Evolutionary conservation across 2,113 vertebrate genomes (phyloP).

Genomic region (Meleagris gallopavo): DNA sequence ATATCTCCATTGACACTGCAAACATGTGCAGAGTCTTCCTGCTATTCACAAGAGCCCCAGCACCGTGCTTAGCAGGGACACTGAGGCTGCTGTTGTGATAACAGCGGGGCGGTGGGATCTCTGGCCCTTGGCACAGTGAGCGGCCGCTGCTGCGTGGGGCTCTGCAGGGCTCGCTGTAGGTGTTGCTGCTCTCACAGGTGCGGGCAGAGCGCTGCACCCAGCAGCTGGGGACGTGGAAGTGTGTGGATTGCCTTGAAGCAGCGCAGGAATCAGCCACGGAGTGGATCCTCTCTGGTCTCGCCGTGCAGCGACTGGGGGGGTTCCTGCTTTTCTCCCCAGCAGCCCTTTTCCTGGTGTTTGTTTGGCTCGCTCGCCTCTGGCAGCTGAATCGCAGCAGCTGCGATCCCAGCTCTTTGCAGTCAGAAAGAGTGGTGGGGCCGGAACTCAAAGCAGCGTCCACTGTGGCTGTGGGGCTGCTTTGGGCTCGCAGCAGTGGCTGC

Average conservation of each 20-base stretch:
- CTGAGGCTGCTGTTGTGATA: not conserved
- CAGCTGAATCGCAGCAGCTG: not conserved
- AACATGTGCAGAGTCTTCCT: not conserved
- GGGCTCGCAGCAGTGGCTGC: not conserved
- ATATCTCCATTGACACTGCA: not conserved
- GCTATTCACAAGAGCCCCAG: not conserved
- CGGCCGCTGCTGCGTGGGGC: too few relatives aligned
- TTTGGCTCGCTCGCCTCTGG: not conserved
- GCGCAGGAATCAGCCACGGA: not conserved
- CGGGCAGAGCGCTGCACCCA: not conserved
- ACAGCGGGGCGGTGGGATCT: not conserved
- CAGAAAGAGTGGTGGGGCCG: not conserved
- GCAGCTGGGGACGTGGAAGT: not conserved
- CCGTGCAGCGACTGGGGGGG: too few relatives aligned
- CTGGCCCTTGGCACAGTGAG: too few relatives aligned
- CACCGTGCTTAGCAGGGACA: not conserved
- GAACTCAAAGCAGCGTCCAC: not conserved
- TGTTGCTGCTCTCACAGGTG: not conserved
- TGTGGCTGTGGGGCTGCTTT: too few relatives aligned
- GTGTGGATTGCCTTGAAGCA: too few relatives aligned
- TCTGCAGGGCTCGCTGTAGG: not conserved
- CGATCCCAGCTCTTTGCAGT: not conserved
- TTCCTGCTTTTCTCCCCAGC: not conserved
- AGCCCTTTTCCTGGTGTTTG: not conserved
- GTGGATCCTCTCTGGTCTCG: not conserved